Conservation (phyloP, 1,140 invertebrate species). For the Cotesia glomerata region DNA sequence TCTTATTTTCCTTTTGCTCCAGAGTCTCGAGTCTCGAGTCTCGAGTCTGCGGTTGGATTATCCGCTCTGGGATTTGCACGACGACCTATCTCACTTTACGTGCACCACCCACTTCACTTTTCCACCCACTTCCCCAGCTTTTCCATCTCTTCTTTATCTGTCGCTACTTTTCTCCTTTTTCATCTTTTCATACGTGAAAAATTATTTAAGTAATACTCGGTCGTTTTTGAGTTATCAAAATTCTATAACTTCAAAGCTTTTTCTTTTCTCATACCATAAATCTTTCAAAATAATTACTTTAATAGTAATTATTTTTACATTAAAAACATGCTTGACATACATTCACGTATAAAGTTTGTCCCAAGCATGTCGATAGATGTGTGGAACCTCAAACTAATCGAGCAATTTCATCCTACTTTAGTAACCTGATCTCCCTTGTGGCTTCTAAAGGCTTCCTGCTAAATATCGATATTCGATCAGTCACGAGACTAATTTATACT, state of each 20-base stretch:
- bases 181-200: too few species aligned
- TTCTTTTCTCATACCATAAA: too few species aligned
- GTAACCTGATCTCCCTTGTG: slow-evolving; percentile 14
- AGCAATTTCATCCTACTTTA: slow-evolving; percentile 1
- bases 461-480: slow-evolving; percentile 24
- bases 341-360: too few species aligned
- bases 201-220: too few species aligned
- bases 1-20: background rate
- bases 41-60: slow-evolving; percentile 15
- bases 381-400: background rate
- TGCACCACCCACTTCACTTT: background rate
- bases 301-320: too few species aligned
- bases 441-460: slow-evolving; percentile 12
- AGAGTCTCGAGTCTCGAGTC: background rate
- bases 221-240: too few species aligned
- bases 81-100: background rate
- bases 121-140: too few species aligned
- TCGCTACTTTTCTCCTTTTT: too few species aligned
- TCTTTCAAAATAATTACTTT: too few species aligned
- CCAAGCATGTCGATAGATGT: background rate
- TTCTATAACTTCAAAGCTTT: too few species aligned
- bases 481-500: slow-evolving; percentile 3
- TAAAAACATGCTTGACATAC: background rate
- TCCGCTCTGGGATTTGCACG: slow-evolving; percentile 9
- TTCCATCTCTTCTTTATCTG: too few species aligned